Evolutionary conservation across 2,888 invertebrate genomes (phyloP).

Genomic region (Criorhina ranunculi): DNA sequence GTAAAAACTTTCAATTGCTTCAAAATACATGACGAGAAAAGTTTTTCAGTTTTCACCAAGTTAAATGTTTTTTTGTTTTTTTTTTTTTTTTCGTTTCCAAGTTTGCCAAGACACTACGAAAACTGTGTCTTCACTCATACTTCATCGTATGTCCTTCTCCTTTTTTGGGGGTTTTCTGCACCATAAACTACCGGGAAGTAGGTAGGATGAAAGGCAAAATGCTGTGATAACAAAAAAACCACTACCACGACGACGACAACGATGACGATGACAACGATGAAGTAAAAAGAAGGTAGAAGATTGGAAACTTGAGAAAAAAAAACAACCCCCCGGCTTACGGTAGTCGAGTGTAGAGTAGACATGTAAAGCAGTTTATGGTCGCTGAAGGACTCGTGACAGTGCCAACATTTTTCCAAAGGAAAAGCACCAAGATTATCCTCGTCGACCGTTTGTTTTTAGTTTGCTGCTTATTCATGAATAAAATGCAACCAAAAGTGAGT

Average conservation of each 20-base stretch:
- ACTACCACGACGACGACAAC: constrained; percentile 29
- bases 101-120: too few species aligned
- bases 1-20: constrained; percentile 76
- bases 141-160: constrained; percentile 21
- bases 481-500: constrained; percentile 64
- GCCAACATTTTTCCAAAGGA: constrained; percentile 66
- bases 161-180: constrained; percentile 48
- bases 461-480: constrained; percentile 73
- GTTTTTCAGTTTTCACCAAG: constrained; percentile 75
- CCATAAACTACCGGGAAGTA: constrained; percentile 72
- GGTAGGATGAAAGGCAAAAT: constrained; percentile 71
- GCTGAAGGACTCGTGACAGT: constrained; percentile 74
- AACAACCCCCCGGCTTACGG: constrained; percentile 32
- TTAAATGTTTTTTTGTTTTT: constrained; percentile 59
- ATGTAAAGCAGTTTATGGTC: constrained; percentile 75
- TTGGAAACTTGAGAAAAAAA: constrained; percentile 37
- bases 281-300: constrained; percentile 41
- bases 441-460: constrained; percentile 34
- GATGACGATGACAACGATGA: not conserved
- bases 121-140: not conserved
- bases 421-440: constrained; percentile 53
- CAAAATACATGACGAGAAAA: constrained; percentile 76
- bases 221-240: constrained; percentile 71
- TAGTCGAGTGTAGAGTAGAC: constrained; percentile 56
- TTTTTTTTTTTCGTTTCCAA: constrained; percentile 26